These are phyloP conservation scores for Troides aeacus DNA, from an alignment of 2,888 invertebrate genomes.

Conservation along the genomic window DNA sequence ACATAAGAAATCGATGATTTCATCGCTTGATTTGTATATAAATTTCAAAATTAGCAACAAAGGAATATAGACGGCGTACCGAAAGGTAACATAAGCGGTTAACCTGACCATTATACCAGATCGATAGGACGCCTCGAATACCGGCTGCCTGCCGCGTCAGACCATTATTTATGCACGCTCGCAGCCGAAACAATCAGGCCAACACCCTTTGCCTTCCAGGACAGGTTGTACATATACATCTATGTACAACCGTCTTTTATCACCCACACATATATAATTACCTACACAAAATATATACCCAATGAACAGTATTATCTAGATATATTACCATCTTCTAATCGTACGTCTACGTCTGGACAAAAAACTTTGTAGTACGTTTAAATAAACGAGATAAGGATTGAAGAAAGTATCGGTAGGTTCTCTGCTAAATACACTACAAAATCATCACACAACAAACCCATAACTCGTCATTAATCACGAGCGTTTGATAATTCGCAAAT, in stretches of 20 bases:
- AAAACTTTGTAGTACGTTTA: no score
- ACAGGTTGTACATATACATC: not conserved
- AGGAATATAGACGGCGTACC: not conserved
- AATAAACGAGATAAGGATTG: no score
- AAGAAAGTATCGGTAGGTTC: not conserved
- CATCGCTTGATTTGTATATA: no score
- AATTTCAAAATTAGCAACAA: slow-evolving; percentile 1
- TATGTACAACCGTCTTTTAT: not conserved
- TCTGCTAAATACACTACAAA: not conserved
- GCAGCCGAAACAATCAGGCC: slow-evolving; percentile 21
- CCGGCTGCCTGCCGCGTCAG: slow-evolving; percentile 9
- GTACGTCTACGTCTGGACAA: no score
- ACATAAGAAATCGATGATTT: no score
- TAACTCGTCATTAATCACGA: slow-evolving; percentile 4
- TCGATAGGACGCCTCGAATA: slow-evolving; percentile 21
- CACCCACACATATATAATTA: not conserved
- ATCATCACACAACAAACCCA: not conserved
- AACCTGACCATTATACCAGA: slow-evolving; percentile 20
- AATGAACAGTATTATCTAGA: no score
- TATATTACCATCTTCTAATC: no score
- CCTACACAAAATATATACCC: not conserved
- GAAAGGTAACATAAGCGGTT: not conserved
- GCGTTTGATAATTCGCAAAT: slow-evolving; percentile 17
- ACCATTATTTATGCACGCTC: slow-evolving; percentile 26
- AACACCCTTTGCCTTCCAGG: slow-evolving; percentile 1